phyloP scores from a whole-genome alignment of 2,797 vertebrate species.

The Semaprochilodus insignis region DNA sequence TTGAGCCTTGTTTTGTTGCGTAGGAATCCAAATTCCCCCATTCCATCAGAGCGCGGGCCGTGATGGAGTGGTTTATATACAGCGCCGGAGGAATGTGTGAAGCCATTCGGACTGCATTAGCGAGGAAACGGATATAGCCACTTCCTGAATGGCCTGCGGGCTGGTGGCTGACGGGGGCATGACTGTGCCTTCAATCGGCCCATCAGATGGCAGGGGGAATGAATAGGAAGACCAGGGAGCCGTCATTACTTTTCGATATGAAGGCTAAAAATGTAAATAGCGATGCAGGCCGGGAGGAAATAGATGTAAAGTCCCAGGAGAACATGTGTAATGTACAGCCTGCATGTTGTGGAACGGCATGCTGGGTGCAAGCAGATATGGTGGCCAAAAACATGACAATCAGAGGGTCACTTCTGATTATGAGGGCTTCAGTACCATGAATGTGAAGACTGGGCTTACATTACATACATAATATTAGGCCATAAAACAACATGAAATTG shows the following conservation, averaged over 20 bases:
- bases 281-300: slow-evolving; percentile 57
- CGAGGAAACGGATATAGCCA: slow-evolving; percentile 56
- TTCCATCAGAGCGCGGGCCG: slow-evolving; percentile 48
- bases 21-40: slow-evolving; percentile 49
- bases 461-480: no score
- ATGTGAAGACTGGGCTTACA: no score
- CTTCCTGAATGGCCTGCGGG: slow-evolving; percentile 37
- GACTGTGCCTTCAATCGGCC: slow-evolving; percentile 63
- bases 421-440: neutral
- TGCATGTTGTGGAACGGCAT: neutral
- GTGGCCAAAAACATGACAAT: no score
- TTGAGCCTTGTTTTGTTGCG: slow-evolving; percentile 54
- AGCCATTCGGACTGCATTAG: slow-evolving; percentile 65
- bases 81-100: slow-evolving; percentile 61
- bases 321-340: neutral
- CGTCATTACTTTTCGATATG: neutral
- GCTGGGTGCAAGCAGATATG: no score
- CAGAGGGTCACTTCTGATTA: no score
- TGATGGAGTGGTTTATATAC: slow-evolving; percentile 58
- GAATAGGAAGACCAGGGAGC: slow-evolving; percentile 33
- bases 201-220: slow-evolving; percentile 54
- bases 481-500: no score
- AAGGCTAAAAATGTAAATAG: slow-evolving; percentile 57
- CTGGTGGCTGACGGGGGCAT: slow-evolving; percentile 59
- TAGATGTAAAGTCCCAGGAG: slow-evolving; percentile 64